Base-by-base conservation (phyloP, 2,888 invertebrate species). In the Scotopteryx bipunctaria region DNA sequence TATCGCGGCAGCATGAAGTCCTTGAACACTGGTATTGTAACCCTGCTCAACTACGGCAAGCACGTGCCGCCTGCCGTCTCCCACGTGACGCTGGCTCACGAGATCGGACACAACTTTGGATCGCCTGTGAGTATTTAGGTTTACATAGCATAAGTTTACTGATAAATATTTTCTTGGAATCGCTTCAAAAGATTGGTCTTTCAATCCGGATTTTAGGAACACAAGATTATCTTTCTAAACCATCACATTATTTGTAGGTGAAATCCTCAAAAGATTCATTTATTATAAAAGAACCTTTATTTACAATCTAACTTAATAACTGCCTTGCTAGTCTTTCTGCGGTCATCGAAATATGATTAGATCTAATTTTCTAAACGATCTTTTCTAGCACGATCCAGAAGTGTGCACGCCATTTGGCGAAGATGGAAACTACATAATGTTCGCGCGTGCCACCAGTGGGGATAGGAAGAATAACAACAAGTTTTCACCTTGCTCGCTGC, bases 341-440 rank as follows among this genome's bases (percentile, higher is more conserved):
- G n/a, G n/a, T n/a, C n/a, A n/a, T n/a, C n/a, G n/a, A n/a, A n/a
- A n/a, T 25, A 2, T 9, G 9, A 25, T 2, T 9, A 25, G 9
- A n/a, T 9, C n/a, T n/a, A n/a, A 2, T 21, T 9, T 25, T 9
- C 2, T 4, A 6, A n/a, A 9, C n/a, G 11, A 8, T 11, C 25
- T 31, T 29, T 57, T 51, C 62, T 83, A 98, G 97, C 98, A 99
- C 81, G 98, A 99, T 90, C 97, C 97, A 0, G 97, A 97, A 85
- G 94, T 94, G 74, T 98, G 95, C 85, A 97, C 98, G 0, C 98
- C 98, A 2, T 98, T 98, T 49, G 98, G 96, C 11, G 97, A 97
- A 76, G 97, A 97, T 81, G 99, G 99, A 32, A 99, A 99, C 92
- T 99, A 95, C 89, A 99, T 99, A 76, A 99, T 99, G 99, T 99